Conservation (phyloP, 2,888 invertebrate species). For the Polymixis flavicincta region DNA sequence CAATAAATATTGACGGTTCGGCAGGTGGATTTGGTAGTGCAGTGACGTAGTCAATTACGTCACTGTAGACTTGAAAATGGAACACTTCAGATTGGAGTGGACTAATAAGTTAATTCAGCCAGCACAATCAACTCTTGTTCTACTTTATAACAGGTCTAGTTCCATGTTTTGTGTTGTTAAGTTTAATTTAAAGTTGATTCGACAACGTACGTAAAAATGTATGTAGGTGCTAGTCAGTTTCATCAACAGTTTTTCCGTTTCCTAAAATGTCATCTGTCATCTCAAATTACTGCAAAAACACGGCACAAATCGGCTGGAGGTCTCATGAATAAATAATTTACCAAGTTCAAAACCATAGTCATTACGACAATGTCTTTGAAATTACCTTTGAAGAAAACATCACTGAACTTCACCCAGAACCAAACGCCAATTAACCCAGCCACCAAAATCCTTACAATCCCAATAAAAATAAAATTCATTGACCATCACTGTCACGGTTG, state of each 20-base stretch:
- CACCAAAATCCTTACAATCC: conserved; percentile 34
- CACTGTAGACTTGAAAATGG: neutral
- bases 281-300: neutral
- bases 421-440: conserved; percentile 35
- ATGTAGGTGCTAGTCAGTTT: neutral
- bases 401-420: conserved; percentile 34
- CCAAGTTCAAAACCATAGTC: neutral
- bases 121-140: neutral
- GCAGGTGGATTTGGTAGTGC: neutral
- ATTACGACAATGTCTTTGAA: conserved; percentile 13
- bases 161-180: neutral
- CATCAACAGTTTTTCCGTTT: neutral
- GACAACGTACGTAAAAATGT: neutral
- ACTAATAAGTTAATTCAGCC: neutral
- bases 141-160: neutral
- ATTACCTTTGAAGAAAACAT: conserved; percentile 20
- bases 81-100: neutral
- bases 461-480: conserved; percentile 56
- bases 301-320: neutral
- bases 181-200: no score
- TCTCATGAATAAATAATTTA: neutral
- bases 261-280: neutral
- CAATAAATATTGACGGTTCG: conserved; percentile 6
- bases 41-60: neutral
- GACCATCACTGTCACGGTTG: conserved; percentile 46